These are phyloP conservation scores for Andinoacara biseriatus DNA, from an alignment of 2,113 vertebrate species.

Conservation along the genomic window DNA sequence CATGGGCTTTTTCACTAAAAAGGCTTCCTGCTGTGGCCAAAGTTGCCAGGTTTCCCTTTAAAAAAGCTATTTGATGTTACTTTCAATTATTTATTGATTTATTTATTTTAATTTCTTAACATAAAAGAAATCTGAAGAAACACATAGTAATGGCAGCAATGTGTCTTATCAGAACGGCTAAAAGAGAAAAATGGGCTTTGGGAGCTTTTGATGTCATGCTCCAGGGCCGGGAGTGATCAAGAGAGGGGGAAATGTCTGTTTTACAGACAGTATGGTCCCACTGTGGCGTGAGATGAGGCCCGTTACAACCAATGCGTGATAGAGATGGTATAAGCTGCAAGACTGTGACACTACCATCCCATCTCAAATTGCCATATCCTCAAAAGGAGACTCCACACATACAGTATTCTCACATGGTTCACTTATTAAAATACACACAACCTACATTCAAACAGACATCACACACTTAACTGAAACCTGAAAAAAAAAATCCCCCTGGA, in stretches of 20 bases:
- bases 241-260: slow-evolving; percentile 23
- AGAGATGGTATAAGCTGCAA: slow-evolving; percentile 17
- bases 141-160: not conserved
- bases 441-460: not conserved
- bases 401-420: not conserved
- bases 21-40: not conserved
- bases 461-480: not conserved
- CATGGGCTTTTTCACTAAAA: not conserved
- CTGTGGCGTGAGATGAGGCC: slow-evolving; percentile 40
- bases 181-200: slow-evolving; percentile 13
- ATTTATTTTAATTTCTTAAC: slow-evolving; percentile 9
- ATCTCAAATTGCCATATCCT: slow-evolving; percentile 15
- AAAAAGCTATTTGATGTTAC: not conserved
- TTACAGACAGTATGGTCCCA: slow-evolving; percentile 25
- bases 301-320: slow-evolving; percentile 40
- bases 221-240: not conserved
- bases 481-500: not conserved
- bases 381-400: not conserved
- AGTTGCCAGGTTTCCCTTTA: not conserved
- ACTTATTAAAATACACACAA: slow-evolving; percentile 11
- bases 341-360: slow-evolving; percentile 2
- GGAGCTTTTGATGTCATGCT: slow-evolving; percentile 18
- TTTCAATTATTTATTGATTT: too few species aligned
- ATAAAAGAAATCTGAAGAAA: not conserved
- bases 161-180: slow-evolving; percentile 3